phyloP scores from a whole-genome alignment of 2,113 vertebrate species.

The Brienomyrus brachyistius region DNA sequence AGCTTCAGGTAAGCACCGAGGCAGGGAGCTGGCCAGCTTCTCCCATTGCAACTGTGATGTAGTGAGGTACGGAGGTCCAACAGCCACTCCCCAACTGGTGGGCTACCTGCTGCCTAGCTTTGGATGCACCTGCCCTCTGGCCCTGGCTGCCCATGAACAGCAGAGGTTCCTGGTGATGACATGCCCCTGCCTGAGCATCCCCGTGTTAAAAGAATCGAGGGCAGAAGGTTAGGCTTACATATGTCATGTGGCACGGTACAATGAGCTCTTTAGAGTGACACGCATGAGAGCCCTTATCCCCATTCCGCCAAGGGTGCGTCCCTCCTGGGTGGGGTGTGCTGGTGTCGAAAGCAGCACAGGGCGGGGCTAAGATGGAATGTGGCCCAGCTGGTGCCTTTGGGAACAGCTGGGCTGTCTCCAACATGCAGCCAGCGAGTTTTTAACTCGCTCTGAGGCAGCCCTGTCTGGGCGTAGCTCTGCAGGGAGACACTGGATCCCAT shows the following conservation, averaged over 20 bases:
- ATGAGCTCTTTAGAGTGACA: background rate
- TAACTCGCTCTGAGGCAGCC: background rate
- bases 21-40: background rate
- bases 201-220: background rate
- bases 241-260: background rate
- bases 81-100: background rate
- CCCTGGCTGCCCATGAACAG: background rate
- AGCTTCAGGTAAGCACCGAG: background rate
- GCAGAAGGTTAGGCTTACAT: background rate
- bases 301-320: background rate
- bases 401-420: background rate
- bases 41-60: background rate
- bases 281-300: background rate
- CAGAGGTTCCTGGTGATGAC: background rate
- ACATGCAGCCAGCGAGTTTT: background rate
- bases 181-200: background rate
- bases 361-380: background rate
- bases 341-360: background rate
- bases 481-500: background rate
- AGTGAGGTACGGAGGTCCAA: background rate
- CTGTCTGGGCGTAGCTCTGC: background rate
- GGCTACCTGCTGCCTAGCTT: background rate
- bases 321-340: background rate
- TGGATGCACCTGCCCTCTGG: background rate
- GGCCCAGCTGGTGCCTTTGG: background rate